Evolutionary conservation across 1,140 invertebrate genomes (phyloP), one percentile per base, ranked within the genome.

Genomic region (Pachyrhynchus sulphureomaculatus): DNA sequence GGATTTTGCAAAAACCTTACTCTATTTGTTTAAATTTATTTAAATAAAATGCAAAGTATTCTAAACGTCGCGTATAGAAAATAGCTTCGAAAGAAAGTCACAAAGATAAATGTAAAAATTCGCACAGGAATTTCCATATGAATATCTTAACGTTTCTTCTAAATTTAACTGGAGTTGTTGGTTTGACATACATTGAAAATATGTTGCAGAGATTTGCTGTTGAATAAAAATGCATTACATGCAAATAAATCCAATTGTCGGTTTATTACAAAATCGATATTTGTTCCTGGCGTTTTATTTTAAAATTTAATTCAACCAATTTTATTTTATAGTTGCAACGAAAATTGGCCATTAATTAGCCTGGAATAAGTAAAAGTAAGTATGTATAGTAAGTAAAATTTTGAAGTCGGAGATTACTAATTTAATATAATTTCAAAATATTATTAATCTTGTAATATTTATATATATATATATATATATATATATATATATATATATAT

Each of bases 221-320:
- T 32, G 24, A 32, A 49, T 29, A 32, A 23, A 49, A 49, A 49
- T 49, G 47, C 47, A 49, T 32, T 32, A 10, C 26, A n/a, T 23
- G 47, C 15, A 49, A 29, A 49, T 49, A 49, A 49, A 49, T 49
- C 47, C 47, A 34, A 49, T 49, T 49, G 47, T 49, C 12, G 47
- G 47, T 49, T 49, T 49, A 49, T 49, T 49, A n/a, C 26, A 49
- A 49, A 49, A 49, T 49, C 47, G 23, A 49, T 49, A 49, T 33
- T 33, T 24, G 23, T 5, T 32, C 15, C 32, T 49, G 12, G 15
- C 8, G 15, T 44, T 44, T 44, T 24, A 21, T 44, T 23, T 6
- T 2, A 5, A 44, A 44, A 44, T 44, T 44, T 44, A 44, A 44
- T 44, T 44, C 41, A 23, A 12, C 20, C 41, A n/a, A 44, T 44